Conservation (phyloP, 2,113 vertebrate genomes). For the Emydura subglobosa region DNA sequence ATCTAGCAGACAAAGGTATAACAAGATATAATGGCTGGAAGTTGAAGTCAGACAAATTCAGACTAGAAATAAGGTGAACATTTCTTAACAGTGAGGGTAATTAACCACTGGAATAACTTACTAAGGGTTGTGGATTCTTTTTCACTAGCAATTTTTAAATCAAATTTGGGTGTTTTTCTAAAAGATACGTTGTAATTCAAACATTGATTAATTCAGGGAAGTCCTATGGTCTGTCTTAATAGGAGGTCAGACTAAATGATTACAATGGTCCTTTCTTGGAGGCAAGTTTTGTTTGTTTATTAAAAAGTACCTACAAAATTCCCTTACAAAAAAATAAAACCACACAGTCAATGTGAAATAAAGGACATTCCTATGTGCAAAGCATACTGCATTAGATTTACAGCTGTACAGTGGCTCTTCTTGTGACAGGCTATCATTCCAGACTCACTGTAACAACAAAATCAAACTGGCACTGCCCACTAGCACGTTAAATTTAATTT, state of each 20-base stretch:
- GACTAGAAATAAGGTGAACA: not conserved
- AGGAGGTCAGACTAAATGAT: too few relatives aligned
- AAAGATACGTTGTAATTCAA: not conserved
- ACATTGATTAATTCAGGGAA: not conserved
- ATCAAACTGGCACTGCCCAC: not conserved
- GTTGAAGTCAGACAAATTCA: not conserved
- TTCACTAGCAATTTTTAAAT: not conserved
- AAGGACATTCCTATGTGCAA: not conserved
- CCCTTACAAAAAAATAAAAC: not conserved
- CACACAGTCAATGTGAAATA: not conserved
- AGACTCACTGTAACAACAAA: not conserved
- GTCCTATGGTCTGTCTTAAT: too few relatives aligned
- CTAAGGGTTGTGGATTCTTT: not conserved
- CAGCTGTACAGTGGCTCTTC: not conserved
- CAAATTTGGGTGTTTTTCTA: not conserved
- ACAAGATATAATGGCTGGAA: not conserved
- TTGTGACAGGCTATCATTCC: not conserved
- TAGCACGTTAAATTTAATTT: not conserved
- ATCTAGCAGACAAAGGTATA: not conserved
- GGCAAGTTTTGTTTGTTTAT: not conserved
- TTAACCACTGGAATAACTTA: not conserved
- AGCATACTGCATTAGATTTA: not conserved
- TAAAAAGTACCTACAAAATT: not conserved
- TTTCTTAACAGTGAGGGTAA: not conserved
- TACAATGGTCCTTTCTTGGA: too few relatives aligned